Evolutionary conservation across 2,113 vertebrate genomes (phyloP).

Genomic region (Chauna torquata): DNA sequence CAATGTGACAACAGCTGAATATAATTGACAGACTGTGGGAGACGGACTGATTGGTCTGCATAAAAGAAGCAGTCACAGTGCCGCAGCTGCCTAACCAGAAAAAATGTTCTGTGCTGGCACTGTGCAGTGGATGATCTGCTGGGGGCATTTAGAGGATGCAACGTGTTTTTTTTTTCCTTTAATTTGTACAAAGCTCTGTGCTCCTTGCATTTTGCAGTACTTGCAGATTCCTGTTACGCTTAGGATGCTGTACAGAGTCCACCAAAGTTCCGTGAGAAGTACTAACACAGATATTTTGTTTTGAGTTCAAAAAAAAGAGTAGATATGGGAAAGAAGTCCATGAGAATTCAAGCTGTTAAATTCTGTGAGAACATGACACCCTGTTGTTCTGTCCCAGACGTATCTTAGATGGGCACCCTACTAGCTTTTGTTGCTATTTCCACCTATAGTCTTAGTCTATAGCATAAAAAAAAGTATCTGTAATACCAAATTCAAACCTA

Average conservation of each 20-base stretch:
- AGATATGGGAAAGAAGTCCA: not conserved
- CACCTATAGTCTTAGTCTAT: not conserved
- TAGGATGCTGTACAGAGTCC: not conserved
- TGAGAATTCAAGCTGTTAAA: not conserved
- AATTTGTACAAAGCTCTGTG: not conserved
- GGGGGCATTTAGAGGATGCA: not conserved
- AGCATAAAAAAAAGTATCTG: not conserved
- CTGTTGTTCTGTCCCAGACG: not conserved
- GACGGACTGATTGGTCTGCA: not conserved
- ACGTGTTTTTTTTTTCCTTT: not conserved
- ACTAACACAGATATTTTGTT: not conserved
- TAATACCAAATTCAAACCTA: not conserved
- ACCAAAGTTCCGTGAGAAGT: not conserved
- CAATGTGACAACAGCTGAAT: not conserved
- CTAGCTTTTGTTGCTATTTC: not conserved
- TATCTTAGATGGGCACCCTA: not conserved
- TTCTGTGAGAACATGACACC: not conserved
- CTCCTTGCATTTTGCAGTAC: not conserved
- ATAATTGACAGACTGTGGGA: not conserved
- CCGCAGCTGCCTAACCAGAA: not conserved
- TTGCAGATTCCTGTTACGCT: not conserved
- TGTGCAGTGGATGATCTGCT: not conserved
- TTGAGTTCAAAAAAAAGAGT: not conserved
- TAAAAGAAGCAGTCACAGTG: not conserved
- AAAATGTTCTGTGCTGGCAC: not conserved